Evolutionary conservation across 2,888 invertebrate genomes (phyloP).

Genomic region (Caenorhabditis zanzibari): DNA sequence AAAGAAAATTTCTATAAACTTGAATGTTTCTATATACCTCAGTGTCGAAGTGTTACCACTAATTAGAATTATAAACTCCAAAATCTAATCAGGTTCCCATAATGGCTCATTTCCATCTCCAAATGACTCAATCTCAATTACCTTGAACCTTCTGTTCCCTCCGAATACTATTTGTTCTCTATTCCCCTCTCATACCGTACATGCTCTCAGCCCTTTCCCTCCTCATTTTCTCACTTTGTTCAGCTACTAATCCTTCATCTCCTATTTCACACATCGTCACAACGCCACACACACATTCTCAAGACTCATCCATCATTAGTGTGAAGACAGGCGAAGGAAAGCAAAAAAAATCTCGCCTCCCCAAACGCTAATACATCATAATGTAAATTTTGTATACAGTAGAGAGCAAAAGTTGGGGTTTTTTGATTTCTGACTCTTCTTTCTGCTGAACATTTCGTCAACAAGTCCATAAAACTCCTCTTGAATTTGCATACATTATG

Average conservation of each 20-base stretch:
- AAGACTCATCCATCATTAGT: slow-evolving; percentile 61
- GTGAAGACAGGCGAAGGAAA: slow-evolving; percentile 41
- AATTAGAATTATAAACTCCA: background rate
- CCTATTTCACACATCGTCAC: slow-evolving; percentile 56
- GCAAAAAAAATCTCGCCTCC: slow-evolving; percentile 29
- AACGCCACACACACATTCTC: slow-evolving; percentile 24
- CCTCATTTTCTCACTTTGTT: background rate
- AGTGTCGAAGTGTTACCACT: no score
- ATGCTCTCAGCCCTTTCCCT: background rate
- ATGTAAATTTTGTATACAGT: background rate
- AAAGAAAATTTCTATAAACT: no score
- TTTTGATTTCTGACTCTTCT: slow-evolving; percentile 2
- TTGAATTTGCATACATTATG: slow-evolving; percentile 23
- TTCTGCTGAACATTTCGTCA: background rate
- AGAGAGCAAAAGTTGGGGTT: background rate
- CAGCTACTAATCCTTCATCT: slow-evolving; percentile 38
- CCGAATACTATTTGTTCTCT: no score
- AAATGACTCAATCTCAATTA: slow-evolving; percentile 5
- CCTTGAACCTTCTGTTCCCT: slow-evolving; percentile 3
- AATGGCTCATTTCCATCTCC: background rate
- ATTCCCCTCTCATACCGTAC: background rate
- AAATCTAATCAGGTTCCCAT: background rate
- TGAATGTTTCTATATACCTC: no score
- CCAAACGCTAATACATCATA: slow-evolving; percentile 55
- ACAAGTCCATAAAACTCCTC: background rate